Evolutionary conservation across 1,140 invertebrate genomes (phyloP).

Genomic region (Chrysoperla carnea): DNA sequence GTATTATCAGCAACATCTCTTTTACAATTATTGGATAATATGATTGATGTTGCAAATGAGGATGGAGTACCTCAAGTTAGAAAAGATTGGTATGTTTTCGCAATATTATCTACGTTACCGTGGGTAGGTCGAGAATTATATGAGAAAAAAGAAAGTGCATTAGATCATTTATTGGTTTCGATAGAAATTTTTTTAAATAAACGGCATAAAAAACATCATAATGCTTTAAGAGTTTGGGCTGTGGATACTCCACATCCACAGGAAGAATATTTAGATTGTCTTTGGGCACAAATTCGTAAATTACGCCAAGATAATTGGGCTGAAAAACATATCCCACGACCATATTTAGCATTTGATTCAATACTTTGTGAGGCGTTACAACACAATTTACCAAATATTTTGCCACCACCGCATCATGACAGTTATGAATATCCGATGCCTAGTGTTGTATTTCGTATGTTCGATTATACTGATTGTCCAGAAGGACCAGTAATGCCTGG

Average conservation of each 20-base stretch:
- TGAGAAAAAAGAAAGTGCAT: conserved; percentile 88
- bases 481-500: conserved; percentile 83
- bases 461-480: conserved; percentile 97
- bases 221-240: conserved; percentile 83
- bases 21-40: conserved; percentile 78
- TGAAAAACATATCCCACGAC: conserved; percentile 89
- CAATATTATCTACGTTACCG: conserved; percentile 84
- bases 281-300: conserved; percentile 92
- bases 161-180: conserved; percentile 80
- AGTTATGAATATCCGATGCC: conserved; percentile 78
- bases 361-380: conserved; percentile 89
- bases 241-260: conserved; percentile 85
- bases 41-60: conserved; percentile 89
- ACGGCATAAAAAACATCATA: conserved; percentile 78
- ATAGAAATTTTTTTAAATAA: conserved; percentile 94
- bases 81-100: conserved; percentile 91
- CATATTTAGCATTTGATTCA: conserved; percentile 90
- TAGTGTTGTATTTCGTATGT: conserved; percentile 82
- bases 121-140: conserved; percentile 94
- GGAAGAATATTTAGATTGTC: conserved; percentile 95
- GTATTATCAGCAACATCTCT: conserved; percentile 86
- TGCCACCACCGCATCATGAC: conserved; percentile 82
- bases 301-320: conserved; percentile 88
- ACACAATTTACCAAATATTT: conserved; percentile 80
- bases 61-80: conserved; percentile 78